These are phyloP conservation scores for Chirona hameri DNA, from an alignment of 2,888 invertebrate genomes.

Conservation along the genomic window DNA sequence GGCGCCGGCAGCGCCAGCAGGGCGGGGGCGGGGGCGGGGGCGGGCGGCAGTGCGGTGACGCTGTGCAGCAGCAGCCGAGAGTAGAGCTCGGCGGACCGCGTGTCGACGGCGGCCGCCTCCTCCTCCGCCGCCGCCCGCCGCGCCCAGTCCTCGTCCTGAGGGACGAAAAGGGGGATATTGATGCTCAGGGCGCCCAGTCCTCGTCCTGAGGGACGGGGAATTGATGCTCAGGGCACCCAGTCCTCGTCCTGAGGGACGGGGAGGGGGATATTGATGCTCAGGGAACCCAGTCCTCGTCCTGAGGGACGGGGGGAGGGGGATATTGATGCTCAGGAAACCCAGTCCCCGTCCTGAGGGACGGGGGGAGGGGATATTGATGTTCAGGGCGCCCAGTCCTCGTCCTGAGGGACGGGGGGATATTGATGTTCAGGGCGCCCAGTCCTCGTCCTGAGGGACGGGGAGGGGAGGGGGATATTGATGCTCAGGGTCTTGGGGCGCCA, in stretches of 20 bases:
- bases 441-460: background rate
- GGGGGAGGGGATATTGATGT: too few relatives aligned
- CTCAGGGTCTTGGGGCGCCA: too few relatives aligned
- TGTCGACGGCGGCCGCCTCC: slow-evolving; percentile 1
- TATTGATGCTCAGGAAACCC: too few relatives aligned
- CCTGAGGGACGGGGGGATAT: background rate
- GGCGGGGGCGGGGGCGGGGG: background rate
- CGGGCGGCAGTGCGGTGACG: background rate
- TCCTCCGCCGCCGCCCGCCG: slow-evolving; percentile 3
- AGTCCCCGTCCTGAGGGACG: background rate
- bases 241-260: background rate
- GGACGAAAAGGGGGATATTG: background rate
- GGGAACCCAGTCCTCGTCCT: background rate
- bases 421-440: too few relatives aligned
- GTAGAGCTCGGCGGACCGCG: background rate
- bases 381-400: background rate
- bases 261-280: too few relatives aligned
- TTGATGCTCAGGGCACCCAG: too few relatives aligned
- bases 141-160: slow-evolving; percentile 23
- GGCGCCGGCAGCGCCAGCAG: slow-evolving; percentile 25
- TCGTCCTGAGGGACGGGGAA: background rate
- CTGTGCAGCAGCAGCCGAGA: slow-evolving; percentile 13
- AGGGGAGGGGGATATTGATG: too few relatives aligned
- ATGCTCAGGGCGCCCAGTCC: too few relatives aligned
- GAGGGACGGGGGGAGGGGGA: background rate